Evolutionary conservation across 30 jellyfish, hydroid and myxozoan genomes (phyloP).

Genomic region (Aurelia aurita complex sp. Pacific): DNA sequence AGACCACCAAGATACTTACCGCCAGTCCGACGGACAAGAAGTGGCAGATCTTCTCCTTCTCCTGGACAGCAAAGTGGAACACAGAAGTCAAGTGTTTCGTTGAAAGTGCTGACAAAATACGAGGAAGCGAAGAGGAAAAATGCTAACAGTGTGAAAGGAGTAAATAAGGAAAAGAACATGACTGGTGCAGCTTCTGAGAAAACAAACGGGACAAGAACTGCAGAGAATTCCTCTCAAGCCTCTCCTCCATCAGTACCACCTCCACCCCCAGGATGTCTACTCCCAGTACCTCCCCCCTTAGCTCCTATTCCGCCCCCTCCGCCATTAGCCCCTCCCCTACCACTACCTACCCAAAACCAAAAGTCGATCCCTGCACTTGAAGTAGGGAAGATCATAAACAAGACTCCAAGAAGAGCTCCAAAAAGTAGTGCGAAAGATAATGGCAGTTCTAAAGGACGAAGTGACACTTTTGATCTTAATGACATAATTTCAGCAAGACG

Average conservation of each 20-base stretch:
- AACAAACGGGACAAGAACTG: not conserved
- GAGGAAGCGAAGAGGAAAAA: constrained; percentile 13
- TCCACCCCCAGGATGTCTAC: constrained; percentile 26
- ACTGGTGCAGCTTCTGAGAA: not conserved
- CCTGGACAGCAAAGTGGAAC: not conserved
- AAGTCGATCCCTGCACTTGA: not conserved
- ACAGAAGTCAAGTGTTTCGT: not conserved
- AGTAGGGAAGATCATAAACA: not conserved
- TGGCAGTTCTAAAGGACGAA: not conserved
- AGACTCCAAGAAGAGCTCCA: not conserved
- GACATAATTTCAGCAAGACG: constrained; percentile 54
- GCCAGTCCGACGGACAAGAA: constrained; percentile 85
- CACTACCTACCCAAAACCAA: constrained; percentile 49
- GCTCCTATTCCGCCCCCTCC: constrained; percentile 67
- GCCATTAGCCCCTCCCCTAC: constrained; percentile 73
- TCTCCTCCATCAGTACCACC: constrained; percentile 55
- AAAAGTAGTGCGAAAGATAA: not conserved
- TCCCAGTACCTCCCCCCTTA: constrained; percentile 1
- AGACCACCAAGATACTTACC: constrained; percentile 89
- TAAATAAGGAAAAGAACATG: not conserved
- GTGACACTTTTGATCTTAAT: constrained; percentile 44
- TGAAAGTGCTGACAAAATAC: constrained; percentile 13
- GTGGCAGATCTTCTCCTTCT: constrained; percentile 50
- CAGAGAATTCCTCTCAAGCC: not conserved
- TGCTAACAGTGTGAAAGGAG: not conserved